These are phyloP conservation scores for Thera obeliscata DNA, from an alignment of 2,888 invertebrate genomes.

Conservation along the genomic window DNA sequence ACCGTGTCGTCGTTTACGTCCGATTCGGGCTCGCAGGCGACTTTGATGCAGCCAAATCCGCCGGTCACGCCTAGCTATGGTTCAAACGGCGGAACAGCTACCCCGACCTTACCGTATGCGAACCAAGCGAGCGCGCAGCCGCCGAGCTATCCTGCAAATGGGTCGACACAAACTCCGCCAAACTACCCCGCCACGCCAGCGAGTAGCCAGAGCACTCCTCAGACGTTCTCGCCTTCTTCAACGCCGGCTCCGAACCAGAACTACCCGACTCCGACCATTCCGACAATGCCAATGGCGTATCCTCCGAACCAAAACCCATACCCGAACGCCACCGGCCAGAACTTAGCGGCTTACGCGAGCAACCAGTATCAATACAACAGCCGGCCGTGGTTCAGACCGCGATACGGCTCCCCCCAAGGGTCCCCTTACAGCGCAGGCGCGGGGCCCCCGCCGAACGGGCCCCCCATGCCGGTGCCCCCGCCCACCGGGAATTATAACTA, in stretches of 20 bases:
- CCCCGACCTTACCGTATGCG: conserved; percentile 46
- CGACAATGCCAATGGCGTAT: conserved; percentile 67
- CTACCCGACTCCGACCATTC: conserved; percentile 61
- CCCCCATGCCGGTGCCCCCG: conserved; percentile 76
- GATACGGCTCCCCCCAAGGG: conserved; percentile 76
- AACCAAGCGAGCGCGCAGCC: conserved; percentile 61
- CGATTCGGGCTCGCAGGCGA: conserved; percentile 61
- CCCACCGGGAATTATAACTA: conserved; percentile 75
- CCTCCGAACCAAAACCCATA: conserved; percentile 74
- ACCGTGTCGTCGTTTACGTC: conserved; percentile 60
- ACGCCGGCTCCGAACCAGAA: conserved; percentile 69
- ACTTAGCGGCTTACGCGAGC: conserved; percentile 77
- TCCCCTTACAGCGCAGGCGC: conserved; percentile 74
- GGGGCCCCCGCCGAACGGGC: conserved; percentile 73
- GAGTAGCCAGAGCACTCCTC: conserved; percentile 60
- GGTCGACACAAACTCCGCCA: conserved; percentile 58
- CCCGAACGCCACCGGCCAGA: conserved; percentile 78
- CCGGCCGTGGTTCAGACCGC: conserved; percentile 74
- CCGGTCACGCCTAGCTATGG: conserved; percentile 61
- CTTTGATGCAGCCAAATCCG: conserved; percentile 59
- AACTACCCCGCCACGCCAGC: conserved; percentile 60
- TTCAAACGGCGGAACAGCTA: conserved; percentile 53
- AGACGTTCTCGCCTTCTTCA: conserved; percentile 71
- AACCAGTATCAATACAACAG: conserved; percentile 78
- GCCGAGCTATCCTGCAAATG: conserved; percentile 64